Evolutionary conservation across 2,113 vertebrate genomes (phyloP), one percentile per base, ranked within the genome.

Genomic region (Orthochromis indermauri): DNA sequence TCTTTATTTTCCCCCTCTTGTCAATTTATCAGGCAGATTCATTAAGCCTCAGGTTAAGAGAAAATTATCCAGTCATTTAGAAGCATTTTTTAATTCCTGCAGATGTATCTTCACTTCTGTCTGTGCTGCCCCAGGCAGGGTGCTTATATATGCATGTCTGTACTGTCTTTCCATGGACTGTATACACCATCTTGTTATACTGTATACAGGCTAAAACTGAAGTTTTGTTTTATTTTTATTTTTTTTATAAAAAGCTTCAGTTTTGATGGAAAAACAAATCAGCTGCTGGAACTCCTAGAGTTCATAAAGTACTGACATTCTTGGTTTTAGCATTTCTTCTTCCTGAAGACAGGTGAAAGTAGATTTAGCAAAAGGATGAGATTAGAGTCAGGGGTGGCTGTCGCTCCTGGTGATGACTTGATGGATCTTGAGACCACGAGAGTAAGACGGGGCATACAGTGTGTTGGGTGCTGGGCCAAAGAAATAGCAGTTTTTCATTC

Each of bases 281-380:
- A 42, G 21, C 24, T 31, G 17, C 45, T 83, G 24, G n/a, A 86
- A 16, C 33, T 26, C 14, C 68, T 71, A 26, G 59, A 89, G 21
- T 54, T 84, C 19, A 54, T 45, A 78, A 66, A 82, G 14, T 7
- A 31, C 49, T 63, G 33, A 88, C 16, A 63, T 35, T 10, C 10
- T 4, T 12, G 24, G 28, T 71, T 89, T 87, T 49, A 40, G 42
- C 6, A 45, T 28, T 28, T 71, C 35, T 71, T 26, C 37, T 16
- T 83, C 8, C 24, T 26, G 40, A 54, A 82, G 54, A 19, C 12
- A 33, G 40, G 17, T 80, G 45, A 63, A 53, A 83, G 71, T 37
- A 57, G 71, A 81, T 91, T 94, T 79, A 82, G 66, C 33, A 79
- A 47, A 53, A n/a, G 86, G 84, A 85, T 79, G 61, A 79, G 49